Evolutionary conservation across 1,140 invertebrate species (phyloP), one percentile per base, ranked within the genome.

Genomic region (Musca domestica): DNA sequence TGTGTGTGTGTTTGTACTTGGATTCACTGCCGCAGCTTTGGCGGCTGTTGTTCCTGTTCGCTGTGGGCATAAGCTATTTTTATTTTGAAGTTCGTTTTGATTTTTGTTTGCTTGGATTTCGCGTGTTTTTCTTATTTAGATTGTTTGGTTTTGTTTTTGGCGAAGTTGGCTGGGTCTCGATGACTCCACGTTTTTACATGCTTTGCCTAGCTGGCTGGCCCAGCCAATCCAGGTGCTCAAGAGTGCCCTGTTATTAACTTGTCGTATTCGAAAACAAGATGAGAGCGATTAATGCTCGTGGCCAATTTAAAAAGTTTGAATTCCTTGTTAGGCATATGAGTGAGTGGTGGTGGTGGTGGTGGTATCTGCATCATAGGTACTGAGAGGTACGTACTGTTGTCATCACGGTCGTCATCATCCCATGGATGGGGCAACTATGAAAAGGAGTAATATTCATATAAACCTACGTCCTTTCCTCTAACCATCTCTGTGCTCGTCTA

Each of bases 211-310:
- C 27, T 9, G 9, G 9, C 27, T 4, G 9, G 27, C 27, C 27
- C 9, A 9, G 27, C 48, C 27, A 61, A 61, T 61, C 56, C 56
- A 63, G 67, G 56, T 48, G 58, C 61, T 65, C 56, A 65, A 65
- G 51, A 46, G 63, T 69, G 68, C 54, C 68, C 68, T 69, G 64
- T 69, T 69, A 69, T 69, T 69, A 69, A 69, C 68, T 69, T 69
- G 68, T 69, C 68, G 68, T 69, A 61, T 69, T 66, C 68, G 64
- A 69, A 69, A 69, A 69, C 68, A 69, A 69, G 68, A 69, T 69
- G 68, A 69, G 54, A 66, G 66, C 68, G 68, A 69, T 69, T 69
- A 69, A 69, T 69, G 68, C 68, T 69, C 58, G 68, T 69, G 68
- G 68, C 68, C 68, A 69, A 69, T 69, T 69, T 69, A 69, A 68